A percentile compares a stretch with the other conserved stretches of the same genome.
These are phyloP conservation scores for Cepaea hortensis DNA, from an alignment of 2,888 invertebrate species.

Conservation along the genomic window DNA sequence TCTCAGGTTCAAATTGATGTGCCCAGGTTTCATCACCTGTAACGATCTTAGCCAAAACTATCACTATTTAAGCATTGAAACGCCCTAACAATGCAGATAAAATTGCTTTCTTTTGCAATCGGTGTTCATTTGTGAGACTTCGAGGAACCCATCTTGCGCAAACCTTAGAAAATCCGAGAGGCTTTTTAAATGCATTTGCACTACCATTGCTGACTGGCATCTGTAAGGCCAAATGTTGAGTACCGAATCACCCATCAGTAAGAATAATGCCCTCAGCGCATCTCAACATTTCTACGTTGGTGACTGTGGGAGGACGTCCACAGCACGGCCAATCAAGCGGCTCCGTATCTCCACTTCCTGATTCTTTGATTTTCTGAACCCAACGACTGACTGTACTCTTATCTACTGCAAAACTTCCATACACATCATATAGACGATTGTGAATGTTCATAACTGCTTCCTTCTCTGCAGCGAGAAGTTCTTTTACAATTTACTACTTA, in stretches of 20 bases:
- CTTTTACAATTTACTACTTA: neutral
- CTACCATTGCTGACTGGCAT: conserved; percentile 10
- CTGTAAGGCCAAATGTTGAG: conserved; percentile 4
- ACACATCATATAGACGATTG: conserved; percentile 9
- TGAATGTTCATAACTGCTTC: neutral
- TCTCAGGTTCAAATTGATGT: too few relatives aligned
- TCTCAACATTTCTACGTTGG: conserved; percentile 10
- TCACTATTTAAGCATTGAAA: too few relatives aligned
- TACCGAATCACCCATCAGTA: neutral
- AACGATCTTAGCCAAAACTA: too few relatives aligned
- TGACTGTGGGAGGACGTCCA: neutral
- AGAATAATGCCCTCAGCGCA: conserved; percentile 3
- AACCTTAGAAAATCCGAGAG: neutral
- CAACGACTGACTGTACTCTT: neutral
- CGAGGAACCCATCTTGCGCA: neutral
- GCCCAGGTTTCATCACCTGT: too few relatives aligned
- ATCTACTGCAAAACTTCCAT: neutral
- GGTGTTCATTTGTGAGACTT: too few relatives aligned
- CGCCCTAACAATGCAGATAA: neutral
- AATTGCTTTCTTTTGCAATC: too few relatives aligned
- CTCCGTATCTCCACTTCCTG: neutral
- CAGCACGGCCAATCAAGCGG: neutral
- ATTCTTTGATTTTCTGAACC: conserved; percentile 5
- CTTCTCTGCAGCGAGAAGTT: neutral
- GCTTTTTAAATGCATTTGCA: neutral